Conservation (phyloP, 2,888 invertebrate genomes). For the Brenthis daphne region DNA sequence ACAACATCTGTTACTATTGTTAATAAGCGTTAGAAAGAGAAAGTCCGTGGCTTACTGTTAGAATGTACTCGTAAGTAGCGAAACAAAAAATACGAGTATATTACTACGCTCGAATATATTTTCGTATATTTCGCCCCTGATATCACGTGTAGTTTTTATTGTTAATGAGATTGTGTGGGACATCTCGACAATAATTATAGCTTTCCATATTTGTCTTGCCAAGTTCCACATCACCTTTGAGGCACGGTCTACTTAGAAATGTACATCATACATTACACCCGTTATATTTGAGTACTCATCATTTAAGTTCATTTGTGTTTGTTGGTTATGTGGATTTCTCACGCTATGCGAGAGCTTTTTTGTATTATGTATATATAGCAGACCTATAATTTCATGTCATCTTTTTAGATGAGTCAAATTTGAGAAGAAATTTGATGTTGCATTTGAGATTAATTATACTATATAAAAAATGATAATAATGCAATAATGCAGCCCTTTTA, state of each 20-base stretch:
- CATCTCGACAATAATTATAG: conserved; percentile 2
- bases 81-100: conserved; percentile 7
- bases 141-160: conserved; percentile 1
- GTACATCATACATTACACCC: conserved; percentile 23
- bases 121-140: background rate
- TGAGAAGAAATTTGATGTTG: too few species aligned
- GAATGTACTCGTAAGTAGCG: background rate
- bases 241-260: conserved; percentile 26
- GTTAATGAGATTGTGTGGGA: conserved; percentile 5
- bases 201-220: conserved; percentile 24
- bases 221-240: conserved; percentile 16
- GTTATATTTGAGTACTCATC: conserved; percentile 27
- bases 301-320: conserved; percentile 17
- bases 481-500: too few species aligned
- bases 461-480: too few species aligned
- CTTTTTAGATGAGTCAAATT: too few species aligned
- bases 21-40: conserved; percentile 10
- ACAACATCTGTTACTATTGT: background rate
- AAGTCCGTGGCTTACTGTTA: conserved; percentile 16
- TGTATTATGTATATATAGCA: background rate
- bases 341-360: conserved; percentile 8
- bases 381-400: conserved; percentile 1
- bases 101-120: conserved; percentile 1
- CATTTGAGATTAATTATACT: too few species aligned
- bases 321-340: conserved; percentile 21